These are phyloP conservation scores for Xylota segnis DNA, from an alignment of 2,888 invertebrate genomes.

Conservation along the genomic window DNA sequence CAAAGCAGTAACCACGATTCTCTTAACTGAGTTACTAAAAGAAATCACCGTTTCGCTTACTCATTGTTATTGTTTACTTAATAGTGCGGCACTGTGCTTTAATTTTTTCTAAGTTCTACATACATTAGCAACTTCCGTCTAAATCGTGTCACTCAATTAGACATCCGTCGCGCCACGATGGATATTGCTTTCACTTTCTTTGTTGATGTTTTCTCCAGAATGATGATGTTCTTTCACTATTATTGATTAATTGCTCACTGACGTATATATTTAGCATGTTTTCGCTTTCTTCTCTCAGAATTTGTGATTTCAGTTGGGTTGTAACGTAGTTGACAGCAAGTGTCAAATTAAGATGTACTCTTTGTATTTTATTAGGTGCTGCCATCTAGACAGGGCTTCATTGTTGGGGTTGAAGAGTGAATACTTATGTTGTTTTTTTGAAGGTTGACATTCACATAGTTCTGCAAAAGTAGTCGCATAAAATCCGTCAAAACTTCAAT, in stretches of 20 bases:
- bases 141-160: slow-evolving; percentile 5
- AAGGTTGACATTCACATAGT: no score
- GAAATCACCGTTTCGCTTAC: neutral
- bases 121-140: neutral
- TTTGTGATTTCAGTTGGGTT: neutral
- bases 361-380: no score
- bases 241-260: neutral
- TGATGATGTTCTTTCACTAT: neutral
- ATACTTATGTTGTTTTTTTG: no score
- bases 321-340: no score
- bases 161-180: neutral
- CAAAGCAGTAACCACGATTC: neutral
- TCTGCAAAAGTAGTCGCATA: no score
- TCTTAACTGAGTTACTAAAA: neutral
- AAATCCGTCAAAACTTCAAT: no score
- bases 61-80: slow-evolving; percentile 1
- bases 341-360: no score
- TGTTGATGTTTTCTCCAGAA: slow-evolving; percentile 1
- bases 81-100: neutral
- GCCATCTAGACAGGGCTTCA: no score
- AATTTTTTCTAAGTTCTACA: neutral
- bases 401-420: no score
- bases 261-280: neutral
- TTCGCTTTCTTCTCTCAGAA: neutral
- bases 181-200: slow-evolving; percentile 15